Evolutionary conservation across 2,888 invertebrate species (phyloP).

Genomic region (Caradrina kadenii): DNA sequence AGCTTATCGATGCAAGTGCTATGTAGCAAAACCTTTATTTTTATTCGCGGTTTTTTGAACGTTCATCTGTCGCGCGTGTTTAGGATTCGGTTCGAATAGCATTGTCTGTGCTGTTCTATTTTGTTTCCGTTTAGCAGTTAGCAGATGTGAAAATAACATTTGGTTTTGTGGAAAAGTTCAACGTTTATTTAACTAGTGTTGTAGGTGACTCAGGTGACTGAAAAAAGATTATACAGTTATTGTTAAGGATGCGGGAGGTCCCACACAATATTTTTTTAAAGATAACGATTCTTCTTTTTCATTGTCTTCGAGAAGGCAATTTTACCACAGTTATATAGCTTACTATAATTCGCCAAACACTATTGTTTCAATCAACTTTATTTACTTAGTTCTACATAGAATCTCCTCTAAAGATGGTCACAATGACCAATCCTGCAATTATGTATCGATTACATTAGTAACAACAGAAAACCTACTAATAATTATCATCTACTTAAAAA

Average conservation of each 20-base stretch:
- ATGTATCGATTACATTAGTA: too few species aligned
- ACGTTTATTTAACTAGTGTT: conserved; percentile 1
- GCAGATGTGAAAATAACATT: conserved; percentile 7
- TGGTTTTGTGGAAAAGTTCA: neutral
- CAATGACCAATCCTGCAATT: too few species aligned
- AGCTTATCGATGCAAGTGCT: conserved; percentile 64
- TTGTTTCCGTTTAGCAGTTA: conserved; percentile 4
- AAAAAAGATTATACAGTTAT: neutral
- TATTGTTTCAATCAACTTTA: too few species aligned
- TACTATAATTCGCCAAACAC: neutral
- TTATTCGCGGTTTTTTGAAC: conserved; percentile 35
- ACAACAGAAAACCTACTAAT: too few species aligned
- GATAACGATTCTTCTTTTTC: too few species aligned
- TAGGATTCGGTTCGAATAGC: conserved; percentile 18
- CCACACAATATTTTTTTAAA: neutral
- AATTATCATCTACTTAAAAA: too few species aligned
- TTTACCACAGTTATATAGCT: too few species aligned
- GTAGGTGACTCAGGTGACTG: neutral
- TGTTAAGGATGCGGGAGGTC: neutral
- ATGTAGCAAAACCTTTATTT: conserved; percentile 47
- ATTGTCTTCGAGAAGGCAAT: too few species aligned
- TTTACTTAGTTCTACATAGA: too few species aligned
- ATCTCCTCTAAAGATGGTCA: too few species aligned
- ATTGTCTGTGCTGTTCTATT: neutral
- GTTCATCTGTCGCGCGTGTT: conserved; percentile 35